Base-by-base conservation (phyloP, 2,113 vertebrate species). In the Tachuris rubrigastra region DNA sequence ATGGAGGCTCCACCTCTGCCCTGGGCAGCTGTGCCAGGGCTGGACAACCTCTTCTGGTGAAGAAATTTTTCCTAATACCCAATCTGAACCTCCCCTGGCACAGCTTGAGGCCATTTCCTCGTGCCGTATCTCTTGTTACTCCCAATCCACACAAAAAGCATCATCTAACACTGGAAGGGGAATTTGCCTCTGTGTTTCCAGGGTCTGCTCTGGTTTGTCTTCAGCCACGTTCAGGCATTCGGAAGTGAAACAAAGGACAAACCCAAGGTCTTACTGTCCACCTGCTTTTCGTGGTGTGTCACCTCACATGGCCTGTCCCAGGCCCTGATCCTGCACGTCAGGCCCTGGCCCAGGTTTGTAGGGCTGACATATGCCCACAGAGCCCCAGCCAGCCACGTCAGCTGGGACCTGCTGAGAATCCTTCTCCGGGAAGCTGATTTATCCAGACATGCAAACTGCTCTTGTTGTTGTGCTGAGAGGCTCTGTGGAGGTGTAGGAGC, bases 401-500 rank as follows among this genome's bases (percentile, higher is more conserved):
- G 80, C 82, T 77, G 85, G 78, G 85, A 50, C 90, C 94, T 88
- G 95, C 95, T 94, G 94, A 62, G 91, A 91, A 3, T n/a, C 82
- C 83, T 42, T 82, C 91, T 63, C 33, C 0, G 6, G 66, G 85
- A 80, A 80, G 27, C 24, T 84, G 85, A 94, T 96, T 93, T 90
- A 93, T 90, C 83, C 85, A 62, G 92, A 87, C 87, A 33, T 6
- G 85, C 72, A 91, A 63, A 88, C 78, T 93, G 78, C 66, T 73
- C 91, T 76, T 83, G 53, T 69, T 95, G 94, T 85, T 77, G 33
- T 3, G 11, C 84, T 59, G 66, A 56, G 91, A 90, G 77, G 69
- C 37, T 81, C 77, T 91, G 74, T 58, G 89, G 78, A 93, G 93
- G 89, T 91, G 87, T 73, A 27, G 0, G 7, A 93, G 77, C 77